Percentiles rank a stretch among this genome's conserved stretches.
Evolutionary conservation across 2,888 invertebrate species (phyloP).

Genomic region (Philereme vetulata): DNA sequence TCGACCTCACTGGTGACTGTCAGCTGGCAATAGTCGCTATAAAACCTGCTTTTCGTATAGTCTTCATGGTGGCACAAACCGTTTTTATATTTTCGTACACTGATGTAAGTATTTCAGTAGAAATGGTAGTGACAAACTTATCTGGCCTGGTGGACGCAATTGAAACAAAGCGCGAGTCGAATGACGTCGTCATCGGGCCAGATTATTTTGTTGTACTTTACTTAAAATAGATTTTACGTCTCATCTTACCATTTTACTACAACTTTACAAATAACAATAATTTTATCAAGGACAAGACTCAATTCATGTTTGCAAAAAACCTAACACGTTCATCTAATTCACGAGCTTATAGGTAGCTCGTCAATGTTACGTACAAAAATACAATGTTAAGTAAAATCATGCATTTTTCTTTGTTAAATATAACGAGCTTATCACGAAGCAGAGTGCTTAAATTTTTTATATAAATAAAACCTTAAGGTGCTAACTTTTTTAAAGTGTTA

Average conservation of each 20-base stretch:
- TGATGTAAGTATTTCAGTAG: constrained; percentile 75
- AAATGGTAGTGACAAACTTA: background rate
- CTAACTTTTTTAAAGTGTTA: constrained; percentile 7
- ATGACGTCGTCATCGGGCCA: no score
- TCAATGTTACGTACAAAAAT: no score
- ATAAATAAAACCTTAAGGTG: constrained; percentile 17
- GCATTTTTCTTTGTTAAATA: constrained; percentile 8
- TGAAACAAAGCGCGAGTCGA: no score
- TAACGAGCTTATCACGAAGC: constrained; percentile 32
- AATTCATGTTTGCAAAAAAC: no score
- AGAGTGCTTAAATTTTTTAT: constrained; percentile 5
- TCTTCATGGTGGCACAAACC: constrained; percentile 87
- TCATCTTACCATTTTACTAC: no score
- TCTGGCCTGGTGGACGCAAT: no score
- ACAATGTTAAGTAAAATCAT: background rate
- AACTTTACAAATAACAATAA: no score
- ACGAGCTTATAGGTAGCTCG: no score
- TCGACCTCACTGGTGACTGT: constrained; percentile 86
- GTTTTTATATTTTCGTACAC: constrained; percentile 89
- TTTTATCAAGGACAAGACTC: no score
- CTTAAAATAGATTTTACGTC: no score
- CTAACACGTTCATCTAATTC: no score
- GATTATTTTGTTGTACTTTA: no score
- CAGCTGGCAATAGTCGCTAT: constrained; percentile 84
- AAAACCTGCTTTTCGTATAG: constrained; percentile 85